Evolutionary conservation across 1,140 invertebrate genomes (phyloP).

Genomic region (Olivierus martensii): DNA sequence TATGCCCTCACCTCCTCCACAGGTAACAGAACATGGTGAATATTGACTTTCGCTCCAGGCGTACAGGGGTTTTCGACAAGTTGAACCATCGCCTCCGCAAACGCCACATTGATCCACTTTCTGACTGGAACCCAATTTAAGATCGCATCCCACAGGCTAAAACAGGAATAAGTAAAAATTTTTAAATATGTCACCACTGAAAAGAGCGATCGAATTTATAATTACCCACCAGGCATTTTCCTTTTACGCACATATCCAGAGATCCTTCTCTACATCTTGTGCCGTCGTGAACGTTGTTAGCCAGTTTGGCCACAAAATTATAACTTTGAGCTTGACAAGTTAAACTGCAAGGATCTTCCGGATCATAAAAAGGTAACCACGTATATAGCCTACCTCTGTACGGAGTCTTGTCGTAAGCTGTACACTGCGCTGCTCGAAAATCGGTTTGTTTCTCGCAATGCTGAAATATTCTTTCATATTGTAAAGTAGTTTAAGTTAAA

Average conservation of each 20-base stretch:
- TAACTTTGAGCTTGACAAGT: constrained; percentile 53
- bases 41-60: constrained; percentile 67
- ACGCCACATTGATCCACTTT: constrained; percentile 76
- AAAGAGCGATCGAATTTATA: not conserved
- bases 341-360: constrained; percentile 68
- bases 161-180: constrained; percentile 21
- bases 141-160: constrained; percentile 78
- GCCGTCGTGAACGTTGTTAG: constrained; percentile 68
- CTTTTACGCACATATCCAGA: constrained; percentile 77
- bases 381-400: constrained; percentile 62
- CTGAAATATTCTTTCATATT: constrained; percentile 38
- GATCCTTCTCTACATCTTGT: constrained; percentile 66
- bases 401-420: constrained; percentile 56
- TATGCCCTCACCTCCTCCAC: constrained; percentile 69
- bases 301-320: constrained; percentile 55
- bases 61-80: constrained; percentile 59
- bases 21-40: constrained; percentile 67
- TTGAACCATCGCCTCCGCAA: constrained; percentile 74
- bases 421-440: constrained; percentile 67
- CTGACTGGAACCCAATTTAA: constrained; percentile 65
- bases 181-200: not conserved
- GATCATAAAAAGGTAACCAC: constrained; percentile 74
- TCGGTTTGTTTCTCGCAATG: constrained; percentile 54
- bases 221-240: constrained; percentile 60
- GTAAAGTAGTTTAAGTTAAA: too few relatives aligned